Conservation (phyloP, 2,888 invertebrate genomes). For the Pediacus dermestoides region DNA sequence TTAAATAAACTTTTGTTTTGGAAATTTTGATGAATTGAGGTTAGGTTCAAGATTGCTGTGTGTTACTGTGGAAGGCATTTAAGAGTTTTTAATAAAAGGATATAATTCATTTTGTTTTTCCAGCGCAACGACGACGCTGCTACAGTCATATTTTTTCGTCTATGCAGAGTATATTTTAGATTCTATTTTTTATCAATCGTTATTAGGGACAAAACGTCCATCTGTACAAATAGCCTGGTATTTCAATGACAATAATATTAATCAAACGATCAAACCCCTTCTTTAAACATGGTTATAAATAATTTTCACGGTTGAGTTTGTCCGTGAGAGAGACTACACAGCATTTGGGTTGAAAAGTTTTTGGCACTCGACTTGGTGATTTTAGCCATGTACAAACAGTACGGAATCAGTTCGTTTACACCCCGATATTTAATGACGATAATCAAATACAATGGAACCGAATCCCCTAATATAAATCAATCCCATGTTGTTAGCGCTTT, state of each 20-base stretch:
- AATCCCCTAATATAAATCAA: slow-evolving; percentile 35
- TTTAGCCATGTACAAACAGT: slow-evolving; percentile 11
- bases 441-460: slow-evolving; percentile 38
- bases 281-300: slow-evolving; percentile 1
- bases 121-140: too few relatives aligned
- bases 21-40: slow-evolving; percentile 36
- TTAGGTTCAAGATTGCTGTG: slow-evolving; percentile 36
- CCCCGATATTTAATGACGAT: slow-evolving; percentile 38
- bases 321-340: not conserved
- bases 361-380: slow-evolving; percentile 10
- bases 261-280: not conserved
- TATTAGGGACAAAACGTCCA: too few relatives aligned
- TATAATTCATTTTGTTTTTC: too few relatives aligned
- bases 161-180: too few relatives aligned
- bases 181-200: too few relatives aligned
- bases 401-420: slow-evolving; percentile 25
- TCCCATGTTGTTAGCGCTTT: slow-evolving; percentile 33
- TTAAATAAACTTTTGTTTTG: slow-evolving; percentile 3
- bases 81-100: too few relatives aligned
- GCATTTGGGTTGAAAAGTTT: not conserved
- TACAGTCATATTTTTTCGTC: too few relatives aligned
- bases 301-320: not conserved
- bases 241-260: not conserved
- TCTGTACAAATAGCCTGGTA: too few relatives aligned
- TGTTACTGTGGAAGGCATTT: slow-evolving; percentile 28